phyloP scores from a whole-genome alignment of 2,888 invertebrate genomes.

The Thereva unica region DNA sequence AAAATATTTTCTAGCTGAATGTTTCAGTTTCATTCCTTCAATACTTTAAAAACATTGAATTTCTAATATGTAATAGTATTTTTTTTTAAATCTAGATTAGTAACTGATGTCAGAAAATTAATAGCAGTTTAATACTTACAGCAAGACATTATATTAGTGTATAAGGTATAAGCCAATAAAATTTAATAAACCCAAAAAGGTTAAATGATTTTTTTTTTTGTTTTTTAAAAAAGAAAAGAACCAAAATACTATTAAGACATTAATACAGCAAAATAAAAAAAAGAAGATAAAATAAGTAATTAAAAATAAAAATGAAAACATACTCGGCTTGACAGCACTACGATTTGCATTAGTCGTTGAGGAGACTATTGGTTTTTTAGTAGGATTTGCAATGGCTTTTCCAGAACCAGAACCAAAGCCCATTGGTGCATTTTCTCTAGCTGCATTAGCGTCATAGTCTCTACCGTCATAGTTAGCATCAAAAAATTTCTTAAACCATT shows the following conservation, averaged over 20 bases:
- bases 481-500: conserved; percentile 99
- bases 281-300: conserved; percentile 22
- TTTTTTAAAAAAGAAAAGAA: conserved; percentile 4
- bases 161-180: too few relatives aligned
- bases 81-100: too few relatives aligned
- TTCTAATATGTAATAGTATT: too few relatives aligned
- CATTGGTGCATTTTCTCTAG: conserved; percentile 84
- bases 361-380: conserved; percentile 38
- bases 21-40: too few relatives aligned
- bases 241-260: neutral
- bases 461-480: conserved; percentile 97
- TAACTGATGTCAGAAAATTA: too few relatives aligned
- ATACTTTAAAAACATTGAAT: too few relatives aligned
- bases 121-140: too few relatives aligned
- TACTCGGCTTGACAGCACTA: conserved; percentile 44
- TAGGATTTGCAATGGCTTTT: conserved; percentile 49
- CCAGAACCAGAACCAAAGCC: conserved; percentile 67
- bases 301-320: conserved; percentile 40
- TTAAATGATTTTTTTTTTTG: conserved; percentile 1
- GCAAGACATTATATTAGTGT: too few relatives aligned
- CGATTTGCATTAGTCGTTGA: conserved; percentile 52
- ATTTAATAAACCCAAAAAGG: too few relatives aligned
- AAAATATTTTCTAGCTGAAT: too few relatives aligned
- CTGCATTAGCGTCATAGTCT: conserved; percentile 88
- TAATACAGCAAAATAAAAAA: neutral